Percentiles rank a stretch among this genome's conserved stretches.
phyloP scores from a whole-genome alignment of 2,113 vertebrate genomes.

The Leiothrix lutea region DNA sequence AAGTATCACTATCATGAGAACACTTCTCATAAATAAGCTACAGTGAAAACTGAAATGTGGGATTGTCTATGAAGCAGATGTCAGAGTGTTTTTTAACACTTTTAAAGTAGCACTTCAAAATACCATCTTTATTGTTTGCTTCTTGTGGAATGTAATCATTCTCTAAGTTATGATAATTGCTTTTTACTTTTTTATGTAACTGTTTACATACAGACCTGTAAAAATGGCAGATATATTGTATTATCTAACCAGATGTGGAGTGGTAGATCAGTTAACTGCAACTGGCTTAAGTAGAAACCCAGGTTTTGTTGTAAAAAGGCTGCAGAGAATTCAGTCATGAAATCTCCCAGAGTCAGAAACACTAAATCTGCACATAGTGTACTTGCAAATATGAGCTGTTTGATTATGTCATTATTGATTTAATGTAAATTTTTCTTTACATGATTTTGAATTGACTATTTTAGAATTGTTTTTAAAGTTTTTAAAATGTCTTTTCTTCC shows the following conservation, averaged over 20 bases:
- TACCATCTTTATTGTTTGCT: slow-evolving; percentile 45
- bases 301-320: neutral
- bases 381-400: neutral
- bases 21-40: slow-evolving; percentile 21
- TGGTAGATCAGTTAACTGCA: neutral
- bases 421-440: neutral
- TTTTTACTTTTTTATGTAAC: neutral
- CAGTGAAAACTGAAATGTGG: slow-evolving; percentile 29
- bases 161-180: neutral
- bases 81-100: neutral
- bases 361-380: neutral
- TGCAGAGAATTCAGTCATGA: neutral
- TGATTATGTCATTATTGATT: neutral
- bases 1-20: neutral
- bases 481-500: neutral
- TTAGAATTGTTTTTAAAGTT: neutral
- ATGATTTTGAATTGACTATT: neutral
- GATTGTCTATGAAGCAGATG: slow-evolving; percentile 40
- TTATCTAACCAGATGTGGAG: neutral
- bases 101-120: neutral
- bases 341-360: neutral
- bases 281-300: neutral
- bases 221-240: neutral
- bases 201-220: neutral
- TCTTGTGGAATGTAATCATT: neutral